Percentiles rank a stretch among this genome's conserved stretches.
These are phyloP conservation scores for Cheumatopsyche charites DNA, from an alignment of 1,140 invertebrate species.

Conservation along the genomic window DNA sequence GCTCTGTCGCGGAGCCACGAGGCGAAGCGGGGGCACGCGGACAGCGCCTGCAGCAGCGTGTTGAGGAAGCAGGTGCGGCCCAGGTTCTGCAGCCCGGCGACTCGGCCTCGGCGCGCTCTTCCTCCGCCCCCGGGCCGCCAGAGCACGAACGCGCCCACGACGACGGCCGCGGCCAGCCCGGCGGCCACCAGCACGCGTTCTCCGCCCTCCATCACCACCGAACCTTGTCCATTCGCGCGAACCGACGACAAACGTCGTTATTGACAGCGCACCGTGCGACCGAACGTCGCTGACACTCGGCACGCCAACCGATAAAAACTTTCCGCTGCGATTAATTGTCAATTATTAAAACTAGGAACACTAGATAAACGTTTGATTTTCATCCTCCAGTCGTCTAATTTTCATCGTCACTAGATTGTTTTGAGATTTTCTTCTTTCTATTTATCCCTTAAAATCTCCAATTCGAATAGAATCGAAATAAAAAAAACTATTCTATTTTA, in stretches of 20 bases:
- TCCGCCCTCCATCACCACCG: slow-evolving; percentile 65
- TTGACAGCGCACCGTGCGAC: no score
- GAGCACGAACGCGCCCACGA: slow-evolving; percentile 77
- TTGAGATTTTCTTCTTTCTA: no score
- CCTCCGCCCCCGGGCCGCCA: slow-evolving; percentile 73
- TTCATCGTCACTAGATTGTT: no score
- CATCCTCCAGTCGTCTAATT: no score
- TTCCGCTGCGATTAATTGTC: no score
- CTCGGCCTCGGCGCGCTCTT: slow-evolving; percentile 67
- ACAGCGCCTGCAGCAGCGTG: slow-evolving; percentile 81
- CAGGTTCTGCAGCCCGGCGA: slow-evolving; percentile 82
- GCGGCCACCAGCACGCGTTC: slow-evolving; percentile 73
- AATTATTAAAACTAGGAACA: no score
- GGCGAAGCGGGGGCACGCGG: slow-evolving; percentile 80
- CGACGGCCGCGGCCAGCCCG: slow-evolving; percentile 75
- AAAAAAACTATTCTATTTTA: no score
- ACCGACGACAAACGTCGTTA: neutral
- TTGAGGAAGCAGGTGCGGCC: slow-evolving; percentile 89
- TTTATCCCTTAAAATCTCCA: no score
- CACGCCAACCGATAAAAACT: no score
- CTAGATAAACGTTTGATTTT: no score
- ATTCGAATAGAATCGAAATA: no score
- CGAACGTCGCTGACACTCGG: no score
- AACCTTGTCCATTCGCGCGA: neutral
- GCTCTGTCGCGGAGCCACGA: slow-evolving; percentile 74